Conservation (phyloP, 2,113 vertebrate genomes). For the Micronisus gabar region DNA sequence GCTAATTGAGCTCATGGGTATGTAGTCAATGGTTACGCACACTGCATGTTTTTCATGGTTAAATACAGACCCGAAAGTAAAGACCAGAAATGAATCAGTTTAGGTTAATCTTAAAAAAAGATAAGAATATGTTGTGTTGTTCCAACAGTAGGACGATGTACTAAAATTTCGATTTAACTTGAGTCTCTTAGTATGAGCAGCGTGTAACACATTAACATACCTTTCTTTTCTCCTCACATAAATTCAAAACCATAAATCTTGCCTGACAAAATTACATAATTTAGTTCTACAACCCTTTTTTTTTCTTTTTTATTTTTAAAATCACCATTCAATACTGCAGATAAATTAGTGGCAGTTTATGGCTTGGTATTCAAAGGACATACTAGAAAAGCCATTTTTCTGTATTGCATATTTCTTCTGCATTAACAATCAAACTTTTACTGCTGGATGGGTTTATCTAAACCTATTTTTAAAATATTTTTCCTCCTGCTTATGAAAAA, state of each 20-base stretch:
- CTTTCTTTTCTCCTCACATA: not conserved
- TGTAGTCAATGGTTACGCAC: not conserved
- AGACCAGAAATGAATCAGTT: not conserved
- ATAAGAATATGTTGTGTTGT: not conserved
- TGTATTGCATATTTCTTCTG: constrained; percentile 1
- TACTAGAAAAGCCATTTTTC: not conserved
- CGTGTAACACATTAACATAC: not conserved
- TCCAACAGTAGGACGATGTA: not conserved
- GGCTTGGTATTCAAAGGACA: not conserved
- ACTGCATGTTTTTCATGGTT: not conserved
- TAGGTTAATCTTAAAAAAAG: not conserved
- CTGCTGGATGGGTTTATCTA: not conserved
- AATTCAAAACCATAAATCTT: not conserved
- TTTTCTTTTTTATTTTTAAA: not conserved
- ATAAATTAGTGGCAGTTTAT: not conserved
- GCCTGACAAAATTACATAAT: not conserved
- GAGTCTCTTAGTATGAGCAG: not conserved
- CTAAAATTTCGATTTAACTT: not conserved
- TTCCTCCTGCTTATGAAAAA: constrained; percentile 5
- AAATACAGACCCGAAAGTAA: not conserved
- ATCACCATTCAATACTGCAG: not conserved
- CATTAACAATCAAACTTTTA: not conserved
- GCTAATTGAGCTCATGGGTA: not conserved
- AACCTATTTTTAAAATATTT: constrained; percentile 13
- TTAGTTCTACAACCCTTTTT: not conserved